Evolutionary conservation across 2,113 vertebrate genomes (phyloP).

Genomic region (Stigmatopora argus): DNA sequence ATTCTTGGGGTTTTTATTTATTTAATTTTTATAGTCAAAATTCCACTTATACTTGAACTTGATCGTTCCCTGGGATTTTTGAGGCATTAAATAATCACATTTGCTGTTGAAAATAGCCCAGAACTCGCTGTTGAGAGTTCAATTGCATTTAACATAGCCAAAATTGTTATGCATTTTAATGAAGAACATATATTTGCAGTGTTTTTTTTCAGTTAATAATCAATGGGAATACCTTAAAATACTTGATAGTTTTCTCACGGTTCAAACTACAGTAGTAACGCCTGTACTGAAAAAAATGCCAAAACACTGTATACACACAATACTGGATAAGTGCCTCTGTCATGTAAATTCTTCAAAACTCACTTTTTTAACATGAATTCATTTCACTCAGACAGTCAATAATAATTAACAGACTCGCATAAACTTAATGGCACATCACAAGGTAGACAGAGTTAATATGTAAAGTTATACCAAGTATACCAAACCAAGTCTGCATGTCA

Average conservation of each 20-base stretch:
- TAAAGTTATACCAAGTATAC: neutral
- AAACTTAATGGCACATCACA: constrained; percentile 10
- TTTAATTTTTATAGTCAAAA: neutral
- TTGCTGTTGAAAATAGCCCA: constrained; percentile 9
- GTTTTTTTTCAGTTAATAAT: constrained; percentile 49
- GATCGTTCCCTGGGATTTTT: constrained; percentile 24
- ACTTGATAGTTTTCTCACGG: constrained; percentile 24
- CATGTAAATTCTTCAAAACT: constrained; percentile 40
- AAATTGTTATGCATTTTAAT: neutral
- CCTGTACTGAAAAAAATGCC: constrained; percentile 26
- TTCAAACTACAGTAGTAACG: constrained; percentile 18
- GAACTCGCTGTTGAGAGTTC: neutral
- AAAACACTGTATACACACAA: constrained; percentile 36
- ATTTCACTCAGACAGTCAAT: constrained; percentile 28
- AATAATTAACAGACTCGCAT: constrained; percentile 21
- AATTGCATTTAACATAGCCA: neutral
- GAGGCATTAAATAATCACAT: constrained; percentile 34
- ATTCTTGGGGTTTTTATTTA: constrained; percentile 54
- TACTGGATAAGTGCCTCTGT: constrained; percentile 64
- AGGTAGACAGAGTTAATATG: constrained; percentile 12
- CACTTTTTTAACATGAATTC: constrained; percentile 21
- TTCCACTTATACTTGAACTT: constrained; percentile 28
- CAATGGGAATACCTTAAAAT: constrained; percentile 23
- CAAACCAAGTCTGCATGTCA: too few species aligned
- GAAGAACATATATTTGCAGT: neutral